These are phyloP conservation scores for Brachionus calyciflorus DNA, from an alignment of 1,140 invertebrate genomes.

Conservation along the genomic window DNA sequence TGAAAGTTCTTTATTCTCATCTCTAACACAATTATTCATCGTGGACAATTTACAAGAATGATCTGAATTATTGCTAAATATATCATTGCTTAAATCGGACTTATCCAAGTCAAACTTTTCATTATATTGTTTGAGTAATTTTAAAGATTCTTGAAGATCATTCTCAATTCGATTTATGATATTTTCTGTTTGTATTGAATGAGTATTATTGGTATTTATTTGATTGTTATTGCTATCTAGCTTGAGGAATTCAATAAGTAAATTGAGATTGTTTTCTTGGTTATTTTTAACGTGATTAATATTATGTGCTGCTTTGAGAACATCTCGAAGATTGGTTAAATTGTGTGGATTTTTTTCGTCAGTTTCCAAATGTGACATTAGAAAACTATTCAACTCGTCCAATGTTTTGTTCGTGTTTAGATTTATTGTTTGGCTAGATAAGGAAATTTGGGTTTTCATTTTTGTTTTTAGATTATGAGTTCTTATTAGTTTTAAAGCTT, in stretches of 20 bases:
- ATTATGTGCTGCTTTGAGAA: not conserved
- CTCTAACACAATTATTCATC: not conserved
- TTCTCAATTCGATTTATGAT: constrained; percentile 18
- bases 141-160: constrained; percentile 29
- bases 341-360: not conserved
- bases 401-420: constrained; percentile 2
- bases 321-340: constrained; percentile 11
- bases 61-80: no score
- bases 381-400: constrained; percentile 6
- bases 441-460: constrained; percentile 4
- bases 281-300: not conserved
- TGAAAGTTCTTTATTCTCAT: not conserved
- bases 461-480: not conserved
- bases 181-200: not conserved
- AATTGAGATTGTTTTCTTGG: not conserved
- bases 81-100: no score
- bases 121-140: constrained; percentile 22
- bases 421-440: not conserved
- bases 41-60: not conserved
- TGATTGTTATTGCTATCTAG: constrained; percentile 12
- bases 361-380: constrained; percentile 29
- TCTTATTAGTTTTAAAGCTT: no score
- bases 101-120: not conserved
- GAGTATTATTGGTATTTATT: not conserved
- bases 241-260: constrained; percentile 20